Conservation (phyloP, 2,113 vertebrate genomes). For the Thomomys bottae region DNA sequence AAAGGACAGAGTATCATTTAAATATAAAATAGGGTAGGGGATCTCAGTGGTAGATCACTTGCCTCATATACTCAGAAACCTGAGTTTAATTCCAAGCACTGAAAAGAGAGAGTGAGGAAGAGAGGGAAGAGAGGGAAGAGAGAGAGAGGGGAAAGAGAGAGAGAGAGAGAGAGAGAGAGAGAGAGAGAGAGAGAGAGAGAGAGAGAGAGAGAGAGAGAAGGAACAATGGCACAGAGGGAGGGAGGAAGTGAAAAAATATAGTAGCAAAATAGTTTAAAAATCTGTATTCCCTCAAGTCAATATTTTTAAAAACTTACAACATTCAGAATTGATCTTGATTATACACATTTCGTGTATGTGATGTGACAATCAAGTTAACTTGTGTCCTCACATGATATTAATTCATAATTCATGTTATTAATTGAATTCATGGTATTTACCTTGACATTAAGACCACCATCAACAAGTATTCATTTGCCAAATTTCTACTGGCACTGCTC, state of each 20-base stretch:
- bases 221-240: no score
- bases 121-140: no score
- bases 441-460: background rate
- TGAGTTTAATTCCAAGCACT: background rate
- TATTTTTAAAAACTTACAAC: background rate
- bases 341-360: background rate
- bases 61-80: background rate
- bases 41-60: background rate
- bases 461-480: background rate
- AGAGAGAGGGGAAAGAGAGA: no score
- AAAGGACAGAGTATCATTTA: background rate
- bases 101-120: background rate
- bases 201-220: no score
- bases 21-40: background rate
- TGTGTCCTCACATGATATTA: background rate
- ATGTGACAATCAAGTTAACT: background rate
- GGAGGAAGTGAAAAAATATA: background rate
- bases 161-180: no score
- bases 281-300: background rate
- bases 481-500: background rate
- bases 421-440: no score
- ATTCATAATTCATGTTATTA: no score
- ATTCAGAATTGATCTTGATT: conserved; percentile 7
- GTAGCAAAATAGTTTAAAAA: background rate
- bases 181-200: no score